Evolutionary conservation across 2,113 vertebrate species (phyloP).

Genomic region (Vidua macroura): DNA sequence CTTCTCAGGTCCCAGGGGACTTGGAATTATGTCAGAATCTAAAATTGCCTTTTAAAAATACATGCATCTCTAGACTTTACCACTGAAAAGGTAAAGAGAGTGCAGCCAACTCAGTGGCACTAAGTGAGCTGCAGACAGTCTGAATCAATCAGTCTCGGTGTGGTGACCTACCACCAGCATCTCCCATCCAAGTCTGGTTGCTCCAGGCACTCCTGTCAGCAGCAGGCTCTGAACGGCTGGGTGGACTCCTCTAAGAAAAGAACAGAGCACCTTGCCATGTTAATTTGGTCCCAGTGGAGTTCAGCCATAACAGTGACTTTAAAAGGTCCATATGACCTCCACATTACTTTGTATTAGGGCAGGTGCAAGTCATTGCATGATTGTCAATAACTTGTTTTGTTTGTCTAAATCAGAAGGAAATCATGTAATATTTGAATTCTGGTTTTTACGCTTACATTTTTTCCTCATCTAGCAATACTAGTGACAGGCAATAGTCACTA

Average conservation of each 20-base stretch:
- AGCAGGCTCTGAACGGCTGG: neutral
- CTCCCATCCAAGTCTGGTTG: neutral
- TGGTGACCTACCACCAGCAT: neutral
- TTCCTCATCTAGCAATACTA: neutral
- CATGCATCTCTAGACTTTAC: neutral
- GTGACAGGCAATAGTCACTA: neutral
- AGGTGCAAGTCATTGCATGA: neutral
- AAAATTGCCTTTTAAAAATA: neutral
- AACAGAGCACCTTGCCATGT: neutral
- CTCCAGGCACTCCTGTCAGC: neutral
- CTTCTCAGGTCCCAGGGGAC: neutral
- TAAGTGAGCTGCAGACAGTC: conserved; percentile 26
- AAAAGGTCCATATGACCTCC: neutral
- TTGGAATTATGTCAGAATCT: conserved; percentile 29
- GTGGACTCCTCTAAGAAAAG: neutral
- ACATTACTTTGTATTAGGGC: neutral
- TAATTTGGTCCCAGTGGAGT: neutral
- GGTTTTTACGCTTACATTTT: neutral
- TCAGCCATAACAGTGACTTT: neutral
- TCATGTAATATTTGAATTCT: neutral
- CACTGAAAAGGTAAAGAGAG: conserved; percentile 9
- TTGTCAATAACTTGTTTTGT: neutral
- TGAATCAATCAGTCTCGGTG: neutral
- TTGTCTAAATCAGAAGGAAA: neutral
- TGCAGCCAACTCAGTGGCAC: neutral